Base-by-base conservation (phyloP, 1,140 invertebrate genomes). In the Aleiodes sp. region DNA sequence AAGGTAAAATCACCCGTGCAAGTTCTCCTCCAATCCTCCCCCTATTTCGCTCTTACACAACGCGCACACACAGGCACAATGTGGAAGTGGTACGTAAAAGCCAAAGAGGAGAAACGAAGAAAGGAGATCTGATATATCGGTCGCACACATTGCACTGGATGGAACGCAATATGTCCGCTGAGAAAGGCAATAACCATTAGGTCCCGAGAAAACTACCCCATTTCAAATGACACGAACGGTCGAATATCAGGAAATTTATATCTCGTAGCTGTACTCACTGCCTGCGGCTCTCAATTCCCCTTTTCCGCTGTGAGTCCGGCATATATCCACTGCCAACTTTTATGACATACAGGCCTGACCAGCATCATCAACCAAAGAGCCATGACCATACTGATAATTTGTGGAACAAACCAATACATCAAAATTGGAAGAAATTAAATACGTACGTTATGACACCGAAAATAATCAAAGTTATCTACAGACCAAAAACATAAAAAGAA, bases 101-200 rank as follows among this genome's bases (percentile, higher is more conserved):
- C 46, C 46, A 24, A 70, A 78, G 72, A 60, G 71, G 73, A 74
- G 70, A 64, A 72, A 72, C 73, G 72, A 73, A 76, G 73, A 74
- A 75, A 73, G 75, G 73, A 79, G 73, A 75, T 70, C 77, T 87
- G 87, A 88, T 87, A 85, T 87, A 88, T 87, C 82, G 86, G 82
- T 82, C 79, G 85, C 86, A 87, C 87, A 88, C 87, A 88, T 88
- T 88, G 87, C 87, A 86, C 83, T 87, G 84, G 86, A 88, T 88
- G 84, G 87, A 88, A 88, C 87, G 87, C 87, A 88, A 88, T 88
- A 88, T 88, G 87, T 88, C 87, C 87, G 85, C 83, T 82, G 86
- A 86, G 87, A 88, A 87, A 88, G 86, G 88, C 87, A 88, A 88
- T 88, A 88, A 88, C 88, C 88, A 88, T 88, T 88, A 88, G 85